A percentile compares a stretch with the other conserved stretches of the same genome.
Conservation (phyloP, 2,797 vertebrate genomes). For the Macroramphosus scolopax region DNA sequence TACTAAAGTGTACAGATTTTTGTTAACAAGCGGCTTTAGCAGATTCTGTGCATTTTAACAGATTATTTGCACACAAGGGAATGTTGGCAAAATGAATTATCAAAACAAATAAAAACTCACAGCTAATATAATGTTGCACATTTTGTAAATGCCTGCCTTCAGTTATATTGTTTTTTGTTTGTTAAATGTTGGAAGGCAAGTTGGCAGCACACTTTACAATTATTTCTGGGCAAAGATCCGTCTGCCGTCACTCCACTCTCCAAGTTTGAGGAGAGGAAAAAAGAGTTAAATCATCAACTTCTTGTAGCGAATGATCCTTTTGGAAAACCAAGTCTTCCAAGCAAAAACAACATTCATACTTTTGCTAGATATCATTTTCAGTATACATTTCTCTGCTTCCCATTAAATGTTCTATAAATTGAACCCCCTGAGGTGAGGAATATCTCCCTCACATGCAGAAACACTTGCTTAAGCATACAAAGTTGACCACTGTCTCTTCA, state of each 20-base stretch:
- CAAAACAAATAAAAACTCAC: conserved; percentile 8
- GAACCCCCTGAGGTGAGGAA: conserved; percentile 3
- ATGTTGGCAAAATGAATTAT: not conserved
- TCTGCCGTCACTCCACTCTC: conserved; percentile 2
- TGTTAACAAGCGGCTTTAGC: too few species aligned
- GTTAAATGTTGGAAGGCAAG: conserved; percentile 15
- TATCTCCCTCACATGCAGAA: conserved; percentile 3
- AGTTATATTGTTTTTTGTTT: not conserved
- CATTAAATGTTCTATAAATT: conserved; percentile 5
- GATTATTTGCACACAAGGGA: not conserved
- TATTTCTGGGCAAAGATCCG: conserved; percentile 12
- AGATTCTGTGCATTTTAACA: too few species aligned
- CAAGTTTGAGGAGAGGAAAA: too few species aligned
- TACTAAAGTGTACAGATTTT: too few species aligned
- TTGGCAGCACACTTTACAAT: conserved; percentile 20
- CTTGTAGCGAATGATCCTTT: not conserved
- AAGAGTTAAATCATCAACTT: too few species aligned
- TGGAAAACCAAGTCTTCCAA: too few species aligned
- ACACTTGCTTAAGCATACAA: conserved; percentile 1
- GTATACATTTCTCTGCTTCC: not conserved
- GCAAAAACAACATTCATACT: too few species aligned
- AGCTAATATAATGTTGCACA: too few species aligned
- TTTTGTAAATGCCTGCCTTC: too few species aligned
- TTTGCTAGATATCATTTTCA: not conserved
- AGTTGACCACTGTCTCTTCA: conserved; percentile 3